Base-by-base conservation (phyloP, 1,140 invertebrate species). In the Monomorium pharaonis region DNA sequence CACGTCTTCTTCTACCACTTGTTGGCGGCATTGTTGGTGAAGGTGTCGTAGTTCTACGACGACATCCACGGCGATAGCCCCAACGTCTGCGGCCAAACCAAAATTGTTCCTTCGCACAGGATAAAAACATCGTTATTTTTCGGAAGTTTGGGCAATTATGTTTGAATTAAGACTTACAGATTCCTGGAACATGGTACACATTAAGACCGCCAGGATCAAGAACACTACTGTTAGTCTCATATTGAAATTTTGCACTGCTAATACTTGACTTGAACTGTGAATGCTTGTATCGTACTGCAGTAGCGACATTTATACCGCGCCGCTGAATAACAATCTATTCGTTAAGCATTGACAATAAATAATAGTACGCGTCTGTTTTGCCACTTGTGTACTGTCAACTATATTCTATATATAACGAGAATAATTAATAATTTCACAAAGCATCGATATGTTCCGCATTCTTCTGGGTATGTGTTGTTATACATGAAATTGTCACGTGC, bases 181-280 rank as follows among this genome's bases (percentile, higher is more conserved):
- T 27, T 42, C 54, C n/a, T 84, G 42, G 74, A 88, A 76, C 67
- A 89, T 72, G 67, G 83, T 81, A 37, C 49, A 88, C 67, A 90
- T 78, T 74, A 90, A 83, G 67, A 91, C 7, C 10, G 77, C 65
- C 56, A 93, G 33, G 42, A 63, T 63, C 14, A 93, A 16, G 60
- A 49, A 88, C 54, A 92, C 56, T 37, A 87, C 9, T 69, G 62
- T 30, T 7, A 18, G 0, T 10, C 7, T 58, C 89, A 90, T 90
- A 54, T 58, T 89, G 67, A 18, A 72, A 44, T 70, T 12, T 70
- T 70, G 3, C 12, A 5, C 2, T 16, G n/a, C 1, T 10, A 65
- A 37, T 65, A n/a, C 33, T 87, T 30, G 21, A 12, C 27, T 56
- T 37, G 7, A 0, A n/a, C 10, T 14, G 37, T 2, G 0, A 63